phyloP scores from a whole-genome alignment of 2,113 vertebrate species.

The Craseonycteris thonglongyai region DNA sequence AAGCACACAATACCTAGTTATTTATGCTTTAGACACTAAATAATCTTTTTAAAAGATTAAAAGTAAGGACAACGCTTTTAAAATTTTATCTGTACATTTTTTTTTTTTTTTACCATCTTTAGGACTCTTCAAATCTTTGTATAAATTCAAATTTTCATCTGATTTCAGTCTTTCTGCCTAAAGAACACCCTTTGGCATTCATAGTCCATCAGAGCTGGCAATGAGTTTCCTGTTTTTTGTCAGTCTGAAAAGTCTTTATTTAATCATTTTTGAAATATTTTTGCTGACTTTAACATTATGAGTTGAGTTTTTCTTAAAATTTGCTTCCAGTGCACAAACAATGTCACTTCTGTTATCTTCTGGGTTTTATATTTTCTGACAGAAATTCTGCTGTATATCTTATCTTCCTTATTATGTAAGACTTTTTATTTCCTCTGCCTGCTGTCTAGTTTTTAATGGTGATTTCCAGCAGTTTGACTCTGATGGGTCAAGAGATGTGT shows the following conservation, averaged over 20 bases:
- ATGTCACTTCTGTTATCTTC: not conserved
- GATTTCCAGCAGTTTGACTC: not conserved
- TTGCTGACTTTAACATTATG: not conserved
- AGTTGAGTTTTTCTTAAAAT: not conserved
- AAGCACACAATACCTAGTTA: not conserved
- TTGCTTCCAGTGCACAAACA: not conserved
- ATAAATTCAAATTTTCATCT: not conserved
- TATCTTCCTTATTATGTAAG: not conserved
- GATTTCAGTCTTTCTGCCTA: not conserved
- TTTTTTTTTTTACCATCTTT: not conserved
- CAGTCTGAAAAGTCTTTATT: not conserved
- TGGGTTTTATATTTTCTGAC: not conserved
- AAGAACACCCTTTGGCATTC: not conserved
- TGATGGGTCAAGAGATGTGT: not conserved
- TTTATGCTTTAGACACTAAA: not conserved
- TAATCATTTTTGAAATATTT: not conserved
- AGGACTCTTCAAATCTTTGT: not conserved
- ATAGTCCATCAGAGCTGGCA: not conserved
- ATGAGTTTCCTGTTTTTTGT: not conserved
- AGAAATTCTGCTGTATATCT: not conserved
- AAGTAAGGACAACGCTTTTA: not conserved
- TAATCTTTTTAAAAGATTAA: not conserved
- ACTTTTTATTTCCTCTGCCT: not conserved
- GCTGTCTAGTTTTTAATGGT: not conserved
- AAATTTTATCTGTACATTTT: too few species aligned